phyloP scores from a whole-genome alignment of 2,113 vertebrate species.

The Spilogale gracilis region DNA sequence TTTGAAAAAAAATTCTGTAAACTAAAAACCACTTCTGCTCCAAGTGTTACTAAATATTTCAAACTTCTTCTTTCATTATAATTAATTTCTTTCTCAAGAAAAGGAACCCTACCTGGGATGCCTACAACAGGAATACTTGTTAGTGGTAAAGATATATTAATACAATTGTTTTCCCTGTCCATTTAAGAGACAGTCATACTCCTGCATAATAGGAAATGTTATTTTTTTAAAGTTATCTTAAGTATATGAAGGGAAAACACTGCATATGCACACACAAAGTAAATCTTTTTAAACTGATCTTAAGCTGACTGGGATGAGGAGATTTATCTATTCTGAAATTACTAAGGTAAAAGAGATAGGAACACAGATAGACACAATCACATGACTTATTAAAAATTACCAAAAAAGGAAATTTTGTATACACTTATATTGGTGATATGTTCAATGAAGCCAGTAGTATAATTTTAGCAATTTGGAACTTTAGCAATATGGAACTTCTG shows the following conservation, averaged over 20 bases:
- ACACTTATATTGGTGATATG: not conserved
- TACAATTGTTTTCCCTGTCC: not conserved
- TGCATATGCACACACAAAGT: not conserved
- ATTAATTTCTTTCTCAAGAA: constrained; percentile 46
- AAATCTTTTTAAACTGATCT: not conserved
- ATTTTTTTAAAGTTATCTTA: not conserved
- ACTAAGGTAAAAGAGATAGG: not conserved
- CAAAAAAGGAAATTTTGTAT: not conserved
- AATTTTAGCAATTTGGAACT: not conserved
- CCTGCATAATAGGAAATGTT: not conserved
- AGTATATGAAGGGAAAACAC: not conserved
- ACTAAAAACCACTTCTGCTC: constrained; percentile 76
- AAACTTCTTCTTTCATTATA: constrained; percentile 80
- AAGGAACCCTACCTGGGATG: not conserved
- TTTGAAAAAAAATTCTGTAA: constrained; percentile 22
- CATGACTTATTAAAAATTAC: not conserved
- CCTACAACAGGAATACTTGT: not conserved
- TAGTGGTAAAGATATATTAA: not conserved
- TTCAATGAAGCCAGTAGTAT: not conserved
- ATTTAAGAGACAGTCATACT: not conserved
- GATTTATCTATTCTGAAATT: not conserved
- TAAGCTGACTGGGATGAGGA: not conserved
- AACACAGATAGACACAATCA: not conserved
- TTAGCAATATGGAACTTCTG: not conserved
- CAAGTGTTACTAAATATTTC: not conserved